Conservation (phyloP, 2,113 vertebrate genomes). For the Tragulus kanchil region DNA sequence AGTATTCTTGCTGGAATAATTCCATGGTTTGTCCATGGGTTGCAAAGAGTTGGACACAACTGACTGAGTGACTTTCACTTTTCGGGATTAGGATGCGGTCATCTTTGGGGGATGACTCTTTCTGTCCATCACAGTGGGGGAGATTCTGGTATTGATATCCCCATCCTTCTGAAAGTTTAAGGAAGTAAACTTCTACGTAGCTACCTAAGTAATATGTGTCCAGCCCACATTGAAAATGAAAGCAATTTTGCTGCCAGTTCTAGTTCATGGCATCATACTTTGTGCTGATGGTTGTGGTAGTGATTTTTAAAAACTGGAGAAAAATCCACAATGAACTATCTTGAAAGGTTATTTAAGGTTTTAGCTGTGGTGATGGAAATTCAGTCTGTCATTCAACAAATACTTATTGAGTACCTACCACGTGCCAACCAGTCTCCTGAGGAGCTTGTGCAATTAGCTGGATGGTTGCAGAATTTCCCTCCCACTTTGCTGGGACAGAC, state of each 20-base stretch:
- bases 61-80: background rate
- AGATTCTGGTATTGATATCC: background rate
- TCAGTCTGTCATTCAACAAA: background rate
- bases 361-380: background rate
- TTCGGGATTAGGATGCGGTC: background rate
- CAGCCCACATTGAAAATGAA: background rate
- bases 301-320: background rate
- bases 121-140: background rate
- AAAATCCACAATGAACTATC: background rate
- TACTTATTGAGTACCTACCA: background rate
- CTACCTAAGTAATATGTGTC: background rate
- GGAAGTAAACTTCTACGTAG: background rate
- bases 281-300: background rate
- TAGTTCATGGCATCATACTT: background rate
- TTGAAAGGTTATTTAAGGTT: conserved; percentile 25
- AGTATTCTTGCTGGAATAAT: too few species aligned
- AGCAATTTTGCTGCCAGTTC: background rate
- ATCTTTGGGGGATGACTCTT: background rate
- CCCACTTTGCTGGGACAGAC: background rate
- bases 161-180: background rate
- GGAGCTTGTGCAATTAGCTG: background rate
- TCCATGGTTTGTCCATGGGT: too few species aligned
- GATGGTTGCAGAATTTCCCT: conserved; percentile 21
- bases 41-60: too few species aligned
- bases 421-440: background rate